Base-by-base conservation (phyloP, 2,797 vertebrate species). In the Spinibarbus caldwelli region DNA sequence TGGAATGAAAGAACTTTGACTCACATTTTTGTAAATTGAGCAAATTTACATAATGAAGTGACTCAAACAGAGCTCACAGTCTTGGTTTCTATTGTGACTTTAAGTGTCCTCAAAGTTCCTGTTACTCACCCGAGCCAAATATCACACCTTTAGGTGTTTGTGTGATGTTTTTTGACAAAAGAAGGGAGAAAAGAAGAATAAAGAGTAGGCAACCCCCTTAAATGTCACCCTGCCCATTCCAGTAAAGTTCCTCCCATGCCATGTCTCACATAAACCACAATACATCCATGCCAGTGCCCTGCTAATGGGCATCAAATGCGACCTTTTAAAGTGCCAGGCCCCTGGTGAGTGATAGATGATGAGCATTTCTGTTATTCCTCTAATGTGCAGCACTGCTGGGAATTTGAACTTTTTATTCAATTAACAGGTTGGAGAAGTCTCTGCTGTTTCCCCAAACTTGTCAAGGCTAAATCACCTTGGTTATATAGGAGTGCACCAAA, bases 401-500 rank as follows among this genome's bases (percentile, higher is more conserved):
- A 95, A 93, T 93, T 93, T 97, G 95, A 96, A 95, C 95, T 97
- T 96, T 92, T 95, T 90, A 92, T 92, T 92, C 90, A 91, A 90
- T 91, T 91, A 89, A 88, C 85, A 92, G 88, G 85, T 89, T 88
- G 75, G 83, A 73, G 78, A 36, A 67, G n/a, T 81, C 49, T 84
- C 76, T 75, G 57, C 78, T n/a, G 34, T 87, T 52, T 78, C 86
- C 85, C 41, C 36, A 23, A 86, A 75, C 85, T 91, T 49, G 87
- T 92, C 66, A 85, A 87, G 75, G 83, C 91, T 93, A 92, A 84
- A 94, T 96, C 94, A 93, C 95, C 92, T 89, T 90, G 94, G 94
- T 94, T 95, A 94, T 94, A 90, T 86, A 93, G 90, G 89, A 90
- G 83, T 86, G 87, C 89, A 29, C 78, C 86, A 90, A 95, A 93